Base-by-base conservation (phyloP, 1,140 invertebrate genomes). In the Hylaeus volcanicus region DNA sequence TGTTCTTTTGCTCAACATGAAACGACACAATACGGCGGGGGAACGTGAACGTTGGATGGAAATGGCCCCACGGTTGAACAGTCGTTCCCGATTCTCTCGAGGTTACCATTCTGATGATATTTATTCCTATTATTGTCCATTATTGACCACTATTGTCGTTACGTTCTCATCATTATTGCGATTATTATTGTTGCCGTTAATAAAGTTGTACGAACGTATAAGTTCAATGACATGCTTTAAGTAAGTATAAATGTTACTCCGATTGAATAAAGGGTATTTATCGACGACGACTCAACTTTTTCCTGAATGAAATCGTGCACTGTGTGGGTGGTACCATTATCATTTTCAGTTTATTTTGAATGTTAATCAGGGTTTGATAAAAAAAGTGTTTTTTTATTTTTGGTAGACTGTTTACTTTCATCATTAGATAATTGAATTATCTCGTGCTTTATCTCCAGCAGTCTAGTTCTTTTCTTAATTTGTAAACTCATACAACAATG, bases 181-280 rank as follows among this genome's bases (percentile, higher is more conserved):
- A 90, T 92, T 88, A 90, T 86, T 90, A 92, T 91, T 93, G 91
- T 93, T 93, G 91, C 88, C 88, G 88, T 92, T 93, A 88, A 92
- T 89, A 89, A 92, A 93, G 90, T 93, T 93, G 89, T 92, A 93
- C 88, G 90, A 90, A 88, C 90, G 82, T 90, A 92, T 93, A 93
- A 92, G 88, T 93, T 93, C 89, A 89, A 89, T 90, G 90, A 90
- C 89, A 92, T 93, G 90, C 92, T 93, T 93, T 92, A 92, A 92
- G 88, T 92, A 92, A 93, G 91, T 90, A 92, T 93, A 93, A 93
- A 93, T 93, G 93, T 93, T 93, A 93, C 91, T 93, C 90, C 90
- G 90, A 92, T 93, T 92, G 92, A 93, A 93, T 93, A 93, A 93
- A 93, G 91, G 91, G 91, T 93, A 93, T 93, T 93, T 93, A 93